phyloP scores from a whole-genome alignment of 2,113 vertebrate genomes.

The Spea bombifrons region DNA sequence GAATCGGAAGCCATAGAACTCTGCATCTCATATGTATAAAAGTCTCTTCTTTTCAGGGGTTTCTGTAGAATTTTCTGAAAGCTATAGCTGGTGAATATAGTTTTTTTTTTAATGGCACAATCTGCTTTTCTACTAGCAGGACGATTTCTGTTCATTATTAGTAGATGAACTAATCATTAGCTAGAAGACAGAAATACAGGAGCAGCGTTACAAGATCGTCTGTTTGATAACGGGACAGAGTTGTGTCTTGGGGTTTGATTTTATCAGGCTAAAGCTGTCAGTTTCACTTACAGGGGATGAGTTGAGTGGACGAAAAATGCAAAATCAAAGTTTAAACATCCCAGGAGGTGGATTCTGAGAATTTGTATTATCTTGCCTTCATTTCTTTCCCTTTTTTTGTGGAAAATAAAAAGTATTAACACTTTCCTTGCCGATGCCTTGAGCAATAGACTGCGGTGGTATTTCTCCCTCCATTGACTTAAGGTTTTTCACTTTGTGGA shows the following conservation, averaged over 20 bases:
- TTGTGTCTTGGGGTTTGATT: conserved; percentile 6
- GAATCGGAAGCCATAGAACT: conserved; percentile 3
- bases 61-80: background rate
- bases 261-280: conserved; percentile 14
- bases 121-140: background rate
- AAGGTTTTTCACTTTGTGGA: background rate
- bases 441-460: background rate
- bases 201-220: background rate
- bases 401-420: too few relatives aligned
- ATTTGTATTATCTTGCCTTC: too few relatives aligned
- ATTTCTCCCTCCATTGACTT: too few relatives aligned
- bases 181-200: background rate
- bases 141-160: background rate
- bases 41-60: background rate
- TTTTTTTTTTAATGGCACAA: background rate
- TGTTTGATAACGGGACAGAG: background rate
- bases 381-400: too few relatives aligned
- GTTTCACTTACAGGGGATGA: background rate
- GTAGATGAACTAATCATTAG: background rate
- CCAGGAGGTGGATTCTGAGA: background rate
- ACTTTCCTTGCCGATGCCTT: too few relatives aligned
- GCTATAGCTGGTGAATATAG: too few relatives aligned
- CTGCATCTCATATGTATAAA: background rate
- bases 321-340: background rate
- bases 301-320: background rate